Percentiles rank a stretch among this genome's conserved stretches.
phyloP scores from a whole-genome alignment of 2,888 invertebrate genomes.

The Tetrapedia diversipes region DNA sequence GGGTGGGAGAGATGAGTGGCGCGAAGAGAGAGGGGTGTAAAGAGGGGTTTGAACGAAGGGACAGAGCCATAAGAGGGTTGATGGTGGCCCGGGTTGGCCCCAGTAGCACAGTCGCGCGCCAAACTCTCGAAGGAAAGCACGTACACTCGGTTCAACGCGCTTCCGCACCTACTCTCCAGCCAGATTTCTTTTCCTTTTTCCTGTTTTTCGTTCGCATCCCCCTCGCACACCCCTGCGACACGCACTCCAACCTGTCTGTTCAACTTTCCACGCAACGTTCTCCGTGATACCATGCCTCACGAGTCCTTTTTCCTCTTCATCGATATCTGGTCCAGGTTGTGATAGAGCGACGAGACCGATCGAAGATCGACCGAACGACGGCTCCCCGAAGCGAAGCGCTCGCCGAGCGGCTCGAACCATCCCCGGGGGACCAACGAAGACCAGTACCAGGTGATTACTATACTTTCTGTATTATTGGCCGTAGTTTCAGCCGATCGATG shows the following conservation, averaged over 20 bases:
- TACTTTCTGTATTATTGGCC: not conserved
- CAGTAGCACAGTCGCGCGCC: constrained; percentile 82
- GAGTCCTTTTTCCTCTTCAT: not conserved
- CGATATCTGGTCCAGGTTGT: constrained; percentile 34
- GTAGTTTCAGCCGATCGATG: not conserved
- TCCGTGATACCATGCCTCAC: not conserved
- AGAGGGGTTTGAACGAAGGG: constrained; percentile 72
- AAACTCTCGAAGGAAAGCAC: constrained; percentile 79
- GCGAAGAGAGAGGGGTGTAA: constrained; percentile 56
- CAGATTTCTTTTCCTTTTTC: constrained; percentile 12
- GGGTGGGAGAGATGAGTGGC: constrained; percentile 47
- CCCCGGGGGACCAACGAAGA: not conserved
- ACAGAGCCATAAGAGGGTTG: constrained; percentile 80
- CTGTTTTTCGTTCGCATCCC: not conserved
- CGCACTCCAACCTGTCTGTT: no score
- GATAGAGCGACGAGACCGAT: constrained; percentile 30
- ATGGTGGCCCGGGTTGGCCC: constrained; percentile 80
- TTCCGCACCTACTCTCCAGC: constrained; percentile 53
- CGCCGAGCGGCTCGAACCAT: not conserved
- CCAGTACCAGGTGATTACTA: constrained; percentile 21
- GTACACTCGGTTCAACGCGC: constrained; percentile 67
- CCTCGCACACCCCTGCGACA: constrained; percentile 11
- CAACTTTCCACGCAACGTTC: not conserved
- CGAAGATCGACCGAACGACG: constrained; percentile 31
- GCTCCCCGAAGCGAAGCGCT: not conserved